Evolutionary conservation across 2,113 vertebrate genomes (phyloP), one percentile per base, ranked within the genome.

Genomic region (Tautogolabrus adspersus): DNA sequence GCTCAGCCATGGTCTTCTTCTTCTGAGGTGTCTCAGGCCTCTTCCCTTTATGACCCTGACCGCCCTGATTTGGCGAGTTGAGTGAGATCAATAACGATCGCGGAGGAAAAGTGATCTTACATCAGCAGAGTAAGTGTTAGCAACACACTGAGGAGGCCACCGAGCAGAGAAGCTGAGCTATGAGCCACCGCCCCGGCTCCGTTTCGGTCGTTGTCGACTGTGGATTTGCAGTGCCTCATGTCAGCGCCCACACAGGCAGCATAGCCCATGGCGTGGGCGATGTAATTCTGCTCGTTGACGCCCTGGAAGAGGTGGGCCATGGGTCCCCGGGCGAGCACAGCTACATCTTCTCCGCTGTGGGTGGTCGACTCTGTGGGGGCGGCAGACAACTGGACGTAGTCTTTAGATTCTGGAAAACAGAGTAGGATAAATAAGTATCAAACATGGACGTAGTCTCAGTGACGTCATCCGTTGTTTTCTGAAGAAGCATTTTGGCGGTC

Each of bases 281-380:
- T 77, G 86, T 94, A 95, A 78, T 81, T 95, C 84, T 95, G 94
- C 76, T 95, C 94, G 0, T 94, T 85, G 61, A 95, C 86, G 0
- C 95, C 94, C 60, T 93, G 91, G 58, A 95, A 92, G 37, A 95
- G 89, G 72, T 95, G 95, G 6, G 92, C 87, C 94, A 95, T 94
- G 63, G 95, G 94, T 18, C 94, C 94, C 0, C 89, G 87, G 26
- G 94, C 92, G 0, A 94, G 80, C 52, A 95, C 88, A 0, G 82
- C 90, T 71, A 95, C 94, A 2, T 95, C 95, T 76, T 95, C 94
- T 1, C 94, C 94, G 0, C 94, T 94, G 55, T 95, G 95, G 3
- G 94, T 94, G 84, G 93, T 82, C 0, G 86, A 75, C 1, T 86
- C 55, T n/a, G 80, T 51, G 4, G 93, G 94, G 12, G 72, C 93